A percentile compares a stretch with the other conserved stretches of the same genome.
Conservation (phyloP, 2,113 vertebrate species). For the Mungos mungo region DNA sequence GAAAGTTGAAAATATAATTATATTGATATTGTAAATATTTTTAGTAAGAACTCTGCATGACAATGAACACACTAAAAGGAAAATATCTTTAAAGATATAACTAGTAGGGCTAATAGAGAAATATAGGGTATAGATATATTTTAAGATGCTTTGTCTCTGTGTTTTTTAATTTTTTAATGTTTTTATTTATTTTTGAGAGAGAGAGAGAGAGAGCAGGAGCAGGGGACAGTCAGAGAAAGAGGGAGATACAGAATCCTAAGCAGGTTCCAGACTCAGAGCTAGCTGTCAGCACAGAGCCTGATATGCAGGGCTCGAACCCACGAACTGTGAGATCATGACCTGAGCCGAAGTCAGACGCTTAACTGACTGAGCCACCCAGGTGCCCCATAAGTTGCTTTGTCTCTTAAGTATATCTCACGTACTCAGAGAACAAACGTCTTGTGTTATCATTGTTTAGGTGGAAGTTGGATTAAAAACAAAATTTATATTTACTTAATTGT, state of each 20-base stretch:
- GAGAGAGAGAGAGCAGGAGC: no score
- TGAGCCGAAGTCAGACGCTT: no score
- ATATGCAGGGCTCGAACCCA: no score
- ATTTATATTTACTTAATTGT: not conserved
- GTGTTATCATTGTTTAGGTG: not conserved
- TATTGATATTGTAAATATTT: conserved; percentile 30
- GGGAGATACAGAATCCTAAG: no score
- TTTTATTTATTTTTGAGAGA: no score
- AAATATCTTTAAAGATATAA: not conserved
- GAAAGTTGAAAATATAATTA: conserved; percentile 14
- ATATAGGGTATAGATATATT: not conserved
- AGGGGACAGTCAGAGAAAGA: no score
- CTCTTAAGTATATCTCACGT: not conserved
- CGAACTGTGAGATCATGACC: no score
- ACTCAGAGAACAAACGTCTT: not conserved
- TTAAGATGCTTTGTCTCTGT: not conserved
- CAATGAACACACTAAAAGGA: not conserved
- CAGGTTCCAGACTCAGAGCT: no score
- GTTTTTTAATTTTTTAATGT: no score
- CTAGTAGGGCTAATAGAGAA: not conserved
- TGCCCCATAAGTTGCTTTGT: not conserved
- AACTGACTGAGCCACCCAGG: no score
- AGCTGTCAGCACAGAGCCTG: no score
- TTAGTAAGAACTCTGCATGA: not conserved
- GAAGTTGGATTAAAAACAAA: not conserved